Evolutionary conservation across 2,113 vertebrate genomes (phyloP), one percentile per base, ranked within the genome.

Genomic region (Hystrix brachyura): DNA sequence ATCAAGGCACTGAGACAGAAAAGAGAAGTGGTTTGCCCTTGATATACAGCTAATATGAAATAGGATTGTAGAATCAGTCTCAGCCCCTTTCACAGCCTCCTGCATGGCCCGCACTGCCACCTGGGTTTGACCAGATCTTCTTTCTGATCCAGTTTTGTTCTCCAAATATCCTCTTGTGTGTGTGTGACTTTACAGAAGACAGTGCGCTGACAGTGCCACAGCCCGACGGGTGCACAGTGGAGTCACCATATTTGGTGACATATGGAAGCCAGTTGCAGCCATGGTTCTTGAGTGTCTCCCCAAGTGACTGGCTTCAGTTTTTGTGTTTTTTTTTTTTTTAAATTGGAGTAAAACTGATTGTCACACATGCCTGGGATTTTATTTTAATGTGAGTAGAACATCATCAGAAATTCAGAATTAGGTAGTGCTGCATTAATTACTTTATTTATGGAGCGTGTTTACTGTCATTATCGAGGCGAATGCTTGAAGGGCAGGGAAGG

Each of bases 381-480:
- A 96, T 94, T 90, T 94, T 84, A 94, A 94, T 87, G 78, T 89
- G 97, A 97, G 96, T 69, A 95, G 94, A 38, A 48, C 10, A 19
- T 97, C 87, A 10, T 98, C 97, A 98, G 94, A 96, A 96, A 97
- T 97, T 94, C 90, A 7, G 85, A 94, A 79, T 93, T 95, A 87
- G 90, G 94, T 25, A 55, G 43, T 4, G 13, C 93, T 53, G 93
- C 0, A 0, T 95, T 96, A 97, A 91, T 94, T 97, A 86, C 85
- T 97, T 84, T 59, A 90, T 97, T 93, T 95, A 57, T 74, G 60
- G 53, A 34, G 81, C 48, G 5, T 74, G 65, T 82, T 82, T 94
- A 57, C 72, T 88, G 65, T 65, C 51, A 4, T 96, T 48, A 91
- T 48, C 2, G 1, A 38, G 46, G 79, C 64, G 18, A 74, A 38